Evolutionary conservation across 2,797 vertebrate species (phyloP).

Genomic region (Chaetodon trifasciatus): DNA sequence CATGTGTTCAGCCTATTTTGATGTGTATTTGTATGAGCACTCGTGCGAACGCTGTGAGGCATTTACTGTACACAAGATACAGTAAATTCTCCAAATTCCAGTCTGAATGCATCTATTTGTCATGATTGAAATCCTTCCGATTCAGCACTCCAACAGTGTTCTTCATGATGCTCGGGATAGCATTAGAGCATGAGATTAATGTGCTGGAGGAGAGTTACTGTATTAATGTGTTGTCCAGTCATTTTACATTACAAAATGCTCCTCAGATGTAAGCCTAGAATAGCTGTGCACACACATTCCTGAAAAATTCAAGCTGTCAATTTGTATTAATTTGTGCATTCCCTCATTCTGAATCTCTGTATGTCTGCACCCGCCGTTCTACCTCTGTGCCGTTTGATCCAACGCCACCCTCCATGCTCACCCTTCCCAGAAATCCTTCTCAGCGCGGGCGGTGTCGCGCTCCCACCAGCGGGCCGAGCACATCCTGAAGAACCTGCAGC

Average conservation of each 20-base stretch:
- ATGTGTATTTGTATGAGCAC: constrained; percentile 68
- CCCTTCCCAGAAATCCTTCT: constrained; percentile 94
- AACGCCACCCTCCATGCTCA: constrained; percentile 7
- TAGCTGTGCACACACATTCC: constrained; percentile 56
- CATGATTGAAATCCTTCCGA: constrained; percentile 43
- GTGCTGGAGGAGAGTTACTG: constrained; percentile 81
- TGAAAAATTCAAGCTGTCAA: constrained; percentile 26
- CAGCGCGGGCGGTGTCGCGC: constrained; percentile 96
- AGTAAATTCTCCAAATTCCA: constrained; percentile 80
- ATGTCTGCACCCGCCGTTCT: constrained; percentile 28
- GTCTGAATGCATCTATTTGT: constrained; percentile 57
- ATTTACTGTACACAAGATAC: constrained; percentile 81
- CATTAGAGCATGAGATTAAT: constrained; percentile 61
- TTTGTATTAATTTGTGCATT: constrained; percentile 33
- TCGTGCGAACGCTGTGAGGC: constrained; percentile 77
- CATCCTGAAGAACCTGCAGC: constrained; percentile 98
- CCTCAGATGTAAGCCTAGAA: constrained; percentile 56
- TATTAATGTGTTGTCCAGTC: constrained; percentile 74
- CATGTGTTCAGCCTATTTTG: constrained; percentile 65
- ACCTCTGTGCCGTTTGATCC: constrained; percentile 36
- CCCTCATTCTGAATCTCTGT: constrained; percentile 38
- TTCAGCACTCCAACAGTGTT: constrained; percentile 40
- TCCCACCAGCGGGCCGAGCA: constrained; percentile 98
- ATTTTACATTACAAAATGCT: constrained; percentile 64
- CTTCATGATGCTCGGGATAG: constrained; percentile 41